These are phyloP conservation scores for Conomelus anceps DNA, from an alignment of 2,888 invertebrate genomes.

Conservation along the genomic window DNA sequence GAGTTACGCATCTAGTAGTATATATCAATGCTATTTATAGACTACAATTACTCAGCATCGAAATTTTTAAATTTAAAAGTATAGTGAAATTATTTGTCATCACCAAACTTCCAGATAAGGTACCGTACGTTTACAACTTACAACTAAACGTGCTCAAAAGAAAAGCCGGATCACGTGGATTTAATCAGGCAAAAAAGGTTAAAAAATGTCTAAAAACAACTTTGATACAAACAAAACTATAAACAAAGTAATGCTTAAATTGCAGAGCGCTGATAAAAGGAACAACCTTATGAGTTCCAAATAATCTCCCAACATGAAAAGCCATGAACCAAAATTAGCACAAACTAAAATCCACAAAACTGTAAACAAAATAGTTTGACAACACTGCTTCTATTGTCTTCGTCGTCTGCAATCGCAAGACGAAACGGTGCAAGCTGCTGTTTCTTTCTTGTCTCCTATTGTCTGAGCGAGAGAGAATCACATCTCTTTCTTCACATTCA, in stretches of 20 bases:
- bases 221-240: not conserved
- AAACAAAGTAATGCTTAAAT: not conserved
- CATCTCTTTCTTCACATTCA: no score
- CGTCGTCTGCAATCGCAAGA: no score
- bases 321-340: not conserved
- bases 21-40: no score
- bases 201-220: not conserved
- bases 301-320: not conserved
- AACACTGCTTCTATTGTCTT: no score
- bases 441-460: no score
- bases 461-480: no score
- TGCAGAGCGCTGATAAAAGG: not conserved
- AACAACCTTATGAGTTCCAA: not conserved
- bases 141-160: not conserved
- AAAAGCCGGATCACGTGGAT: no score
- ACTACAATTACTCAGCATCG: no score
- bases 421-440: no score
- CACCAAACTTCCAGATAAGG: not conserved
- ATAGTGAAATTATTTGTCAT: not conserved
- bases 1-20: no score
- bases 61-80: no score
- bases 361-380: not conserved
- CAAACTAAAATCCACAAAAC: not conserved
- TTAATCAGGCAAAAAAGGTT: not conserved
- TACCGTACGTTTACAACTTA: not conserved